Evolutionary conservation across 1,140 invertebrate genomes (phyloP), one percentile per base, ranked within the genome.

Genomic region (Adoxophyes honmai): DNA sequence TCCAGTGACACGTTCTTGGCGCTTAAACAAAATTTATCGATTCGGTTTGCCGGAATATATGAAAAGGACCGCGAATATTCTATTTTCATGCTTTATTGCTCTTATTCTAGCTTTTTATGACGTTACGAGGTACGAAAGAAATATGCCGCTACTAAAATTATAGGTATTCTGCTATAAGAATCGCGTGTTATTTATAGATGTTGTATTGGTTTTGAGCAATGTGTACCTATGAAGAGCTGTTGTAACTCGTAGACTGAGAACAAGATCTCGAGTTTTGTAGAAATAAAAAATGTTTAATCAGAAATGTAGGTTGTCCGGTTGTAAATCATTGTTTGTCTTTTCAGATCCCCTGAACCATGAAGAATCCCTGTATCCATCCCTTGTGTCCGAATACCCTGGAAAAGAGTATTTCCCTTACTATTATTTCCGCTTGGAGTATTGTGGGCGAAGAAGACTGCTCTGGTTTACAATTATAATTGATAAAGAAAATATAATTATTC

Each of bases 1-100:
- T 28, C 10, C 21, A 52, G 56, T 63, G 62, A 58, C 44, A 54
- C 33, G 54, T 51, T 55, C 48, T 64, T 66, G 57, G 57, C 56
- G 55, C 33, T 15, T 34, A 44, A 59, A 57, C 16, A 39, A 18
- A 57, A 59, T 59, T 54, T 62, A 57, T 54, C 38, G 59, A 38
- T 66, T 21, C 28, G 11, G 39, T 38, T 52, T 36, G 38, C 35
- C 2, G 42, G 9, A 16, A 39, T 39, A 39, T 16, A 39, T 16
- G 14, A 39, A 39, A 44, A 44, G 18, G 8, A 44, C 13, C n/a
- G 16, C n/a, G 38, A 16, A 39, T 39, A 39, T 28, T 44, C 39
- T 44, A 44, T 44, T 44, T 44, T 2, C n/a, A 44, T 44, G 16
- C 8, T 21, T 44, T 15, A 44, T 44, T 14, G 18, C 16, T 39